phyloP scores from a whole-genome alignment of 2,888 invertebrate species.

The Caenorhabditis panamensis region DNA sequence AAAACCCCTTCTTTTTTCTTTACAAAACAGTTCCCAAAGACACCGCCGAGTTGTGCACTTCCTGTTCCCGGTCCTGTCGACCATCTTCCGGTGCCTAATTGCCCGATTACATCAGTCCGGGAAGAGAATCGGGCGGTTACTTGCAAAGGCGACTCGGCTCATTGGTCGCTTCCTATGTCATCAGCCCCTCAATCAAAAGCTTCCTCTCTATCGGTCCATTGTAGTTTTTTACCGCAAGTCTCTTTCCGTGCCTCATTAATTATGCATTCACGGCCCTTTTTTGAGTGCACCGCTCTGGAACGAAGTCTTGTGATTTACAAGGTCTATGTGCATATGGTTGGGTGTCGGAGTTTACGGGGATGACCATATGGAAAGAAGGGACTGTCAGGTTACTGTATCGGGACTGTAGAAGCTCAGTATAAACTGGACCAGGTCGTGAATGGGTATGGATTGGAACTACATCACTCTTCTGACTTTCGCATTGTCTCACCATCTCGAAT shows the following conservation, averaged over 20 bases:
- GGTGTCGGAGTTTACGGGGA: neutral
- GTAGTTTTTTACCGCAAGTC: conserved; percentile 54
- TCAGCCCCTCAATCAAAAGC: conserved; percentile 31
- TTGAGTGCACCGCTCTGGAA: conserved; percentile 33
- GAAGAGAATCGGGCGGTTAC: neutral
- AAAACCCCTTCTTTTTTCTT: neutral
- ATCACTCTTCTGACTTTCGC: no score
- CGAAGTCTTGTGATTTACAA: conserved; percentile 8
- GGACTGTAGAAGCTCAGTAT: neutral
- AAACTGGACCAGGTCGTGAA: no score
- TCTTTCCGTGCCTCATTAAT: conserved; percentile 49
- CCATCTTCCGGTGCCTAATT: conserved; percentile 36
- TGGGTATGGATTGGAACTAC: no score
- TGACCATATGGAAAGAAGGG: conserved; percentile 36
- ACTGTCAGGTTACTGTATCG: conserved; percentile 24
- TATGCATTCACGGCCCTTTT: conserved; percentile 45
- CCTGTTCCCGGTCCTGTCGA: neutral
- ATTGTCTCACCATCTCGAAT: conserved; percentile 30
- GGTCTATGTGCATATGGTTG: conserved; percentile 7
- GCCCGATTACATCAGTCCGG: conserved; percentile 34
- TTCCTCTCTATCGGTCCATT: conserved; percentile 20
- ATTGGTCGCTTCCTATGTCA: conserved; percentile 33
- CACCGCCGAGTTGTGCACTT: conserved; percentile 31
- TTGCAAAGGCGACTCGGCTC: conserved; percentile 34
- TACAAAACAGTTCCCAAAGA: conserved; percentile 12